phyloP scores from a whole-genome alignment of 2,797 vertebrate genomes.

The Chromis chromis region DNA sequence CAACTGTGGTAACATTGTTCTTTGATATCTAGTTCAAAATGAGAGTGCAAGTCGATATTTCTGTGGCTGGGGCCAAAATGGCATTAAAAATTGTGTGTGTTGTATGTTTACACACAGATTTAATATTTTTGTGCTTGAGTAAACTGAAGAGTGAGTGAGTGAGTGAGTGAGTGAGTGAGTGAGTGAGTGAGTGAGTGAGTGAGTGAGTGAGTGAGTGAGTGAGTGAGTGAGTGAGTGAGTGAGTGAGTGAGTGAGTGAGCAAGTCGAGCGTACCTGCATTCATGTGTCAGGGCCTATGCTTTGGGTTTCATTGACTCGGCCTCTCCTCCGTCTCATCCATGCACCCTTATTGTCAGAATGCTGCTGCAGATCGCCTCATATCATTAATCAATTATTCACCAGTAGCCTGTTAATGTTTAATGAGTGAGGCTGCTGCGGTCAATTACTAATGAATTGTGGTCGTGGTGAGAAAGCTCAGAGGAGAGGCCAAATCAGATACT shows the following conservation, averaged over 20 bases:
- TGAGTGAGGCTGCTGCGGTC: constrained; percentile 86
- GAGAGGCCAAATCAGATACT: constrained; percentile 69
- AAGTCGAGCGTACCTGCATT: constrained; percentile 4
- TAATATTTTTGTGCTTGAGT: constrained; percentile 11
- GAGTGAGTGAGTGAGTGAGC: background rate
- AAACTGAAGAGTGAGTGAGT: background rate
- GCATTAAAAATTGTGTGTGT: background rate
- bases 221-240: background rate
- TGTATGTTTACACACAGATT: background rate
- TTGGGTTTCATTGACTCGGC: constrained; percentile 42
- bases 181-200: constrained; percentile 7
- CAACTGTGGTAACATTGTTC: constrained; percentile 10
- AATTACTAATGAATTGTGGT: constrained; percentile 87
- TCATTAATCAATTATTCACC: constrained; percentile 89
- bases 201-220: constrained; percentile 10
- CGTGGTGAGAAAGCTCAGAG: constrained; percentile 76
- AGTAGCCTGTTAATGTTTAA: constrained; percentile 86
- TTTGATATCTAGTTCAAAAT: constrained; percentile 22
- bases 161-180: background rate
- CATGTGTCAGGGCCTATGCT: constrained; percentile 30
- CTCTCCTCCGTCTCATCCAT: constrained; percentile 68
- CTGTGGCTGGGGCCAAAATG: background rate
- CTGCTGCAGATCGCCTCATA: constrained; percentile 85
- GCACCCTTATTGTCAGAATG: constrained; percentile 83
- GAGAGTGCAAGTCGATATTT: background rate